Conservation (phyloP, 2,113 vertebrate species). For the Pongo pygmaeus region DNA sequence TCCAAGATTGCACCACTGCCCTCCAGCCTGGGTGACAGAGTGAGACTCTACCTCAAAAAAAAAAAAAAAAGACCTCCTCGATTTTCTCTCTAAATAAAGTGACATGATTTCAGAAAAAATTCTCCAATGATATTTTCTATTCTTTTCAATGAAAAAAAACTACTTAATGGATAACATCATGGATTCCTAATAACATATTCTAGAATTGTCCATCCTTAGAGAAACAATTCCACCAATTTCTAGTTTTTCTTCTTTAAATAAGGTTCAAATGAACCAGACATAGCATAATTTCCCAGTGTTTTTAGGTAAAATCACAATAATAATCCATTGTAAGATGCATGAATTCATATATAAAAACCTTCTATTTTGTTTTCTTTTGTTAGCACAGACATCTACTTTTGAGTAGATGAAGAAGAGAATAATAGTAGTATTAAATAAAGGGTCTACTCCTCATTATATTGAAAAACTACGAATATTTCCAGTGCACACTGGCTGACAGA, state of each 20-base stretch:
- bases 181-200: neutral
- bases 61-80: neutral
- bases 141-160: neutral
- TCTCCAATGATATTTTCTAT: neutral
- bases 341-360: neutral
- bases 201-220: neutral
- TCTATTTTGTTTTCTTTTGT: neutral
- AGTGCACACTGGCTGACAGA: neutral
- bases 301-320: conserved; percentile 1
- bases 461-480: neutral
- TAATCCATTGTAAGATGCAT: neutral
- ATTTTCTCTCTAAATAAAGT: neutral
- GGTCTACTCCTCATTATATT: neutral
- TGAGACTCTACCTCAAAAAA: no score
- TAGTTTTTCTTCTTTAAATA: neutral
- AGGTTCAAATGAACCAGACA: neutral
- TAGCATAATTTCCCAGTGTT: neutral
- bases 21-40: no score
- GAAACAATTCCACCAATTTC: neutral
- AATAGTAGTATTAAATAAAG: neutral
- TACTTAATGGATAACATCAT: neutral
- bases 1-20: no score
- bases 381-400: neutral
- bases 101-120: neutral
- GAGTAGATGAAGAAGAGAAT: no score